Conservation (phyloP, 2,113 vertebrate genomes). For the Scortum barcoo region DNA sequence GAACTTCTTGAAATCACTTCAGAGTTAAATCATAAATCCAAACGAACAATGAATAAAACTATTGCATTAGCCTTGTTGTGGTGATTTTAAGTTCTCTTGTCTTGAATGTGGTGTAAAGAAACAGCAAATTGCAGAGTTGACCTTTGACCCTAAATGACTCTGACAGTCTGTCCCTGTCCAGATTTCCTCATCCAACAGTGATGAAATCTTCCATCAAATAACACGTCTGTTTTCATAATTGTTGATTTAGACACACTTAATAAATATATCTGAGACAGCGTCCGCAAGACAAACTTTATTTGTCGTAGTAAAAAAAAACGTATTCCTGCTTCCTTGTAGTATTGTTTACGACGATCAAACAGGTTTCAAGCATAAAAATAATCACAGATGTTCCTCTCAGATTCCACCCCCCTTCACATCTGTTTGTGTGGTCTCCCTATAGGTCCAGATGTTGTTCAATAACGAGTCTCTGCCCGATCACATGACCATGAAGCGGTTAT, state of each 20-base stretch:
- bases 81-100: background rate
- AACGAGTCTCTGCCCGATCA: conserved; percentile 88
- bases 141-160: background rate
- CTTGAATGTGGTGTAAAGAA: background rate
- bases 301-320: background rate
- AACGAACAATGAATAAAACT: background rate
- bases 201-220: background rate
- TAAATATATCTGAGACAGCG: background rate
- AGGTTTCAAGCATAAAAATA: conserved; percentile 2
- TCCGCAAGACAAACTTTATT: background rate
- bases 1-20: background rate
- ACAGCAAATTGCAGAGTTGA: too few species aligned
- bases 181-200: background rate
- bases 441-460: conserved; percentile 90
- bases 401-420: conserved; percentile 29
- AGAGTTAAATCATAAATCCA: background rate
- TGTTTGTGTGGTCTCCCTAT: conserved; percentile 64
- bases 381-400: conserved; percentile 13
- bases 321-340: background rate
- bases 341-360: background rate
- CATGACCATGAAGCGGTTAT: conserved; percentile 89
- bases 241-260: background rate
- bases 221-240: background rate
- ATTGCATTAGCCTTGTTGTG: background rate
- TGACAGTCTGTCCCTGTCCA: background rate